These are phyloP conservation scores for Sanderia malayensis DNA, from an alignment of 30 jellyfish, hydroid and myxozoan genomes.

Conservation along the genomic window DNA sequence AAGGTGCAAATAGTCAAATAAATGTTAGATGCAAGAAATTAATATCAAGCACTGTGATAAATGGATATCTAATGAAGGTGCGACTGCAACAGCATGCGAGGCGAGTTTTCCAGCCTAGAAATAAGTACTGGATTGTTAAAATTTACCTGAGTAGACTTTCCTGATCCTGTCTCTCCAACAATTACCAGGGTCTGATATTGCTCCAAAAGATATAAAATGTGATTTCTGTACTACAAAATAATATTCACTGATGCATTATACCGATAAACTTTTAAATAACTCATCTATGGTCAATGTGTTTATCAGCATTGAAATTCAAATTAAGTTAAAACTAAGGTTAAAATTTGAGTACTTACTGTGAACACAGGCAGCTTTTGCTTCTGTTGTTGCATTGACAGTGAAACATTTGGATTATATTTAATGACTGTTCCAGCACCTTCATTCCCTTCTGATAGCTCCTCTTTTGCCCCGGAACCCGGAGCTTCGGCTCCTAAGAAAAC, in stretches of 20 bases:
- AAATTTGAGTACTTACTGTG: too few species aligned
- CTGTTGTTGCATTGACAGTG: conserved; percentile 90
- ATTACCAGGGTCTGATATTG: conserved; percentile 87
- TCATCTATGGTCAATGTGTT: too few species aligned
- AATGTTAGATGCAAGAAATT: too few species aligned
- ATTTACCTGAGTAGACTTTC: conserved; percentile 96
- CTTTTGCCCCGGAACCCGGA: conserved; percentile 70
- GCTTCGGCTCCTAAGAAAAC: conserved; percentile 61
- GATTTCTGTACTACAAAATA: conserved; percentile 68
- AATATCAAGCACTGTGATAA: too few species aligned
- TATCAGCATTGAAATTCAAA: too few species aligned
- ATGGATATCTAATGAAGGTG: too few species aligned
- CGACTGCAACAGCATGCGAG: too few species aligned
- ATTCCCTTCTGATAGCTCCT: conserved; percentile 73
- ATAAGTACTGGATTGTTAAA: too few species aligned
- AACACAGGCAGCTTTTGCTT: conserved; percentile 92
- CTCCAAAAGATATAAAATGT: conserved; percentile 76
- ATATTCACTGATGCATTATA: too few species aligned
- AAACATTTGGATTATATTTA: conserved; percentile 74
- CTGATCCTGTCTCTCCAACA: conserved; percentile 99
- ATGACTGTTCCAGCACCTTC: conserved; percentile 95
- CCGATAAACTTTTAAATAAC: too few species aligned
- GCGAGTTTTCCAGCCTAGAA: too few species aligned
- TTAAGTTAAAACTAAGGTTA: neutral
- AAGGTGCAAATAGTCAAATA: too few species aligned